Base-by-base conservation (phyloP, 2,888 invertebrate genomes). In the Hemicrepidius hirtus region DNA sequence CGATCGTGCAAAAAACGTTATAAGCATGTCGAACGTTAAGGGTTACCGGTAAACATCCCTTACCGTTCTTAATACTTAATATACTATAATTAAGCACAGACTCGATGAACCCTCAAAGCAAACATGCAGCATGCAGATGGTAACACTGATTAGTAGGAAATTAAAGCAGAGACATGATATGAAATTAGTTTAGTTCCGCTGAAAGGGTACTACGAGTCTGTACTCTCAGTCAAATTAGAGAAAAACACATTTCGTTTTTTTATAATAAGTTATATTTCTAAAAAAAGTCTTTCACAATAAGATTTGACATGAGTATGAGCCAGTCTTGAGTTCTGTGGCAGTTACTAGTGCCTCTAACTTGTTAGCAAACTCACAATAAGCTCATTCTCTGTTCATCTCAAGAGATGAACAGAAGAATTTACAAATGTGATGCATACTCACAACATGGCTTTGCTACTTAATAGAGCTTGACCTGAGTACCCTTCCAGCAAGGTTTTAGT, bases 241-340 rank as follows among this genome's bases (percentile, higher is more conserved):
- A 78, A 79, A 78, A 77, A 80, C 76, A 77, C 65, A 70, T 78
- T 80, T 82, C 82, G n/a, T n/a, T 84, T 83, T 84, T 79, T 81
- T 80, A 82, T 83, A 72, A 72, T 82, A 85, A 83, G 80, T 84
- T 85, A 84, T 85, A 85, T 86, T 85, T 85, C 85, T 85, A 81
- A 85, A 85, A 81, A 85, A 85, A 85, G 82, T 85, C 84, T 84
- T 82, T 85, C 85, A 86, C 85, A 86, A 85, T 82, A 83, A 84
- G 83, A 84, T 85, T 85, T 84, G 84, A 84, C 84, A 85, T 78
- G 78, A 79, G 80, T 78, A 78, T 84, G 83, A 84, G 84, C 85
- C 85, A 85, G 84, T 84, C 84, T 84, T 82, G 80, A 72, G 66
- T 79, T 80, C 78, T 79, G 78, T 78, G 82, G 81, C 82, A 80